Base-by-base conservation (phyloP, 2,888 invertebrate genomes). In the Leuctra nigra region DNA sequence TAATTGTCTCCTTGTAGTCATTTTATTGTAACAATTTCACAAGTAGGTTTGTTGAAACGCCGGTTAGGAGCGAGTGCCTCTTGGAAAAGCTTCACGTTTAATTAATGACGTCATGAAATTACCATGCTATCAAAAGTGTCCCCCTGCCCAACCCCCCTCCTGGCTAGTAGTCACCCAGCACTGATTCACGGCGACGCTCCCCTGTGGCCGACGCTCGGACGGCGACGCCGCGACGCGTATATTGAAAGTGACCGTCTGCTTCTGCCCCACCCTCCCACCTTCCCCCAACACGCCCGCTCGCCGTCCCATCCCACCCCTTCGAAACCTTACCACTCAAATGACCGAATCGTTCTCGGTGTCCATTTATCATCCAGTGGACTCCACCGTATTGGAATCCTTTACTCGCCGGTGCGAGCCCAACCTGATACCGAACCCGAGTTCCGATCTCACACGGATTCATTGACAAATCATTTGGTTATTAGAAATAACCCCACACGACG, bases 261-360 rank as follows among this genome's bases (percentile, higher is more conserved):
- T 11, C 29, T 29, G 29, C 29, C 6, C 29, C 29, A 6, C 29
- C 29, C 6, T 7, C 29, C 29, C 6, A 6, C 29, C 29, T 6
- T 29, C 29, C 29, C 29, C 29, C 29, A n/a, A n/a, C n/a, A n/a
- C n/a, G n/a, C n/a, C n/a, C n/a, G n/a, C n/a, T n/a, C n/a, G n/a
- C n/a, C 16, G 44, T 2, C 18, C 44, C 44, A 23, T 23, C 44
- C 44, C 22, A n/a, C n/a, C n/a, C n/a, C n/a, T n/a, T n/a, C n/a
- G n/a, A n/a, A n/a, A n/a, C n/a, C n/a, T n/a, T n/a, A n/a, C n/a
- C 44, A 11, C 44, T 23, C 44, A 44, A 44, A 44, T 18, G 44
- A 44, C 44, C 44, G 23, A 23, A 44, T 23, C 44, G 44, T 11
- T 22, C 44, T 23, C 9, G 20, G 22, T 16, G 44, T 23, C 9